Conservation (phyloP, 2,113 vertebrate species). For the Callithrix jacchus region DNA sequence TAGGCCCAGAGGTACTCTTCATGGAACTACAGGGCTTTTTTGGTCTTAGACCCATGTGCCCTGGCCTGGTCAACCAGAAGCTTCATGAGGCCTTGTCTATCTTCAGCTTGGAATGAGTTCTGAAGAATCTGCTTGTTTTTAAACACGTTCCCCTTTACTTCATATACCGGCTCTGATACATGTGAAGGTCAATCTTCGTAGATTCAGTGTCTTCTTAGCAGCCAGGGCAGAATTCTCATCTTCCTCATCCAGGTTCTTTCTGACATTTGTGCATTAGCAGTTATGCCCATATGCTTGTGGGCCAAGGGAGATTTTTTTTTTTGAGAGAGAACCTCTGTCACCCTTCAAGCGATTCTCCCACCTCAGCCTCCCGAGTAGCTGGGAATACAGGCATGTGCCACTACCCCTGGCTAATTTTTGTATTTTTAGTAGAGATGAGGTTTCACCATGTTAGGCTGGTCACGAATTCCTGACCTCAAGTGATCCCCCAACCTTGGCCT, state of each 20-base stretch:
- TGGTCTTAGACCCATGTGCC: slow-evolving; percentile 91
- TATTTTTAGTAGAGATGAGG: too few relatives aligned
- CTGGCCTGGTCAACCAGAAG: neutral
- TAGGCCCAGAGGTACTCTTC: slow-evolving; percentile 93
- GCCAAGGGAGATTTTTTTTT: neutral
- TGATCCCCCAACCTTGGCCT: too few relatives aligned
- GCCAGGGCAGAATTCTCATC: neutral
- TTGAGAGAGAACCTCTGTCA: too few relatives aligned
- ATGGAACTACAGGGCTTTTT: slow-evolving; percentile 92
- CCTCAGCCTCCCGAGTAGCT: too few relatives aligned
- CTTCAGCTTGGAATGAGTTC: neutral
- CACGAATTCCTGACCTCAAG: too few relatives aligned
- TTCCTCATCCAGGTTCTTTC: neutral
- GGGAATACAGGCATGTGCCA: too few relatives aligned
- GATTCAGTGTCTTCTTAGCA: neutral
- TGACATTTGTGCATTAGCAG: neutral
- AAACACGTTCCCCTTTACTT: slow-evolving; percentile 95
- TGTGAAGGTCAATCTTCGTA: neutral
- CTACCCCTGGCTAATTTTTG: too few relatives aligned
- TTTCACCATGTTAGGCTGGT: too few relatives aligned
- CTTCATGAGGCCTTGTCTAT: neutral
- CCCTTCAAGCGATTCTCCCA: too few relatives aligned
- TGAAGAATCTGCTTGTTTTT: slow-evolving; percentile 96
- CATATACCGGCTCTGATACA: slow-evolving; percentile 94
- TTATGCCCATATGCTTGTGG: neutral